Conservation (phyloP, 2,797 vertebrate genomes). For the Thalassophryne amazonica region DNA sequence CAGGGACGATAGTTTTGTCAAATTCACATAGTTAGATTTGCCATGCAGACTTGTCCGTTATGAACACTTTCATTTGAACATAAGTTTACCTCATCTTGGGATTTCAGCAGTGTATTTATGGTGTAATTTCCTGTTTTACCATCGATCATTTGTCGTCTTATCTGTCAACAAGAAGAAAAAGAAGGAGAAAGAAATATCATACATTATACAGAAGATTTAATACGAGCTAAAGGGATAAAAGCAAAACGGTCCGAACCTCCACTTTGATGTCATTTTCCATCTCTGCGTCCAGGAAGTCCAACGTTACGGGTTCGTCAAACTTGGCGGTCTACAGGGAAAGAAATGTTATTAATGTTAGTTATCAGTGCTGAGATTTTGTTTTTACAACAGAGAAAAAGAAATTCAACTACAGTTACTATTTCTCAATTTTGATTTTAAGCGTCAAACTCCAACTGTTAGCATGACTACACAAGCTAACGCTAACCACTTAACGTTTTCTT, state of each 20-base stretch:
- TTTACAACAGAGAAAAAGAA: too few relatives aligned
- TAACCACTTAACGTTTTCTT: too few relatives aligned
- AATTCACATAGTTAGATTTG: neutral
- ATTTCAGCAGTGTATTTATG: conserved; percentile 89
- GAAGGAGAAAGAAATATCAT: neutral
- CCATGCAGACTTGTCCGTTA: neutral
- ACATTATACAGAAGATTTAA: neutral
- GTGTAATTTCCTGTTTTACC: conserved; percentile 77
- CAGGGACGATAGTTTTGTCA: conserved; percentile 24
- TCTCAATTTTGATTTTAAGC: too few relatives aligned
- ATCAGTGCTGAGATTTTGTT: too few relatives aligned
- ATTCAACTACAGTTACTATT: too few relatives aligned
- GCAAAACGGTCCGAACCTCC: conserved; percentile 65
- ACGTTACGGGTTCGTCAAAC: conserved; percentile 93
- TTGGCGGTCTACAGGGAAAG: conserved; percentile 83
- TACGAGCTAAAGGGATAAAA: neutral
- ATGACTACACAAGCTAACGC: too few relatives aligned
- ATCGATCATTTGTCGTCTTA: conserved; percentile 92
- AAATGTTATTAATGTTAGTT: conserved; percentile 23
- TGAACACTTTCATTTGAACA: neutral
- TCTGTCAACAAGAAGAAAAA: conserved; percentile 69
- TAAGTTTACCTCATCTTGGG: conserved; percentile 91
- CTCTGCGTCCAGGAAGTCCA: conserved; percentile 97
- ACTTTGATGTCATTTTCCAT: conserved; percentile 92
- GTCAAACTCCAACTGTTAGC: too few relatives aligned